A percentile compares a stretch with the other conserved stretches of the same genome.
Evolutionary conservation across 2,797 vertebrate genomes (phyloP).

Genomic region (Lateolabrax maculatus): DNA sequence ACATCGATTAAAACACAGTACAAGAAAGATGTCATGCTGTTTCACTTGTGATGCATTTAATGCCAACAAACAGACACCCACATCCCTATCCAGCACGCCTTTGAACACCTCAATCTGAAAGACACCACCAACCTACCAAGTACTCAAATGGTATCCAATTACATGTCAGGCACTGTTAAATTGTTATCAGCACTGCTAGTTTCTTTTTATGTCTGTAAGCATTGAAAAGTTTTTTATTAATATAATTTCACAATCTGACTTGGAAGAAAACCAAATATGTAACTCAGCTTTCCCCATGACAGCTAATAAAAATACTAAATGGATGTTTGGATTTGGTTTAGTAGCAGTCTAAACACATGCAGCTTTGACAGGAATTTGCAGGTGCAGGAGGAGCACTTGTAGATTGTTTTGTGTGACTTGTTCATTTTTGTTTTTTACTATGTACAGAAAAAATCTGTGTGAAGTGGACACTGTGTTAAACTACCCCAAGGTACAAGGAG

Average conservation of each 20-base stretch:
- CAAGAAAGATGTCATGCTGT: not conserved
- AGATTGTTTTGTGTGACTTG: no score
- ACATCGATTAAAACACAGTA: not conserved
- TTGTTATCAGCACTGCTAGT: not conserved
- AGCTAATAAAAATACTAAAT: slow-evolving; percentile 31
- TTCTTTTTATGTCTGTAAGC: not conserved
- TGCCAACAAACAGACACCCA: not conserved
- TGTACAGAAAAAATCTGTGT: not conserved
- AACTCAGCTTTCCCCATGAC: slow-evolving; percentile 8
- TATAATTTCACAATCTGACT: slow-evolving; percentile 16
- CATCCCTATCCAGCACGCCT: no score
- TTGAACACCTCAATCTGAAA: not conserved
- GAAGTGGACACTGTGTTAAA: no score
- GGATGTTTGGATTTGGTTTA: slow-evolving; percentile 48
- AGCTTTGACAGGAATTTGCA: slow-evolving; percentile 24
- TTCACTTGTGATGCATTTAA: not conserved
- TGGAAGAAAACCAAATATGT: slow-evolving; percentile 13
- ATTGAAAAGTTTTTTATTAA: not conserved
- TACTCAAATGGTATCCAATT: not conserved
- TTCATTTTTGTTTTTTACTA: no score
- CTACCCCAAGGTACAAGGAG: no score
- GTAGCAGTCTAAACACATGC: slow-evolving; percentile 34
- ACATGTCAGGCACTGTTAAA: not conserved
- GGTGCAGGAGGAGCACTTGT: not conserved
- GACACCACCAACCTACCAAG: not conserved